Evolutionary conservation across 2,888 invertebrate genomes (phyloP), one percentile per base, ranked within the genome.

Genomic region (Melanotus villosus): DNA sequence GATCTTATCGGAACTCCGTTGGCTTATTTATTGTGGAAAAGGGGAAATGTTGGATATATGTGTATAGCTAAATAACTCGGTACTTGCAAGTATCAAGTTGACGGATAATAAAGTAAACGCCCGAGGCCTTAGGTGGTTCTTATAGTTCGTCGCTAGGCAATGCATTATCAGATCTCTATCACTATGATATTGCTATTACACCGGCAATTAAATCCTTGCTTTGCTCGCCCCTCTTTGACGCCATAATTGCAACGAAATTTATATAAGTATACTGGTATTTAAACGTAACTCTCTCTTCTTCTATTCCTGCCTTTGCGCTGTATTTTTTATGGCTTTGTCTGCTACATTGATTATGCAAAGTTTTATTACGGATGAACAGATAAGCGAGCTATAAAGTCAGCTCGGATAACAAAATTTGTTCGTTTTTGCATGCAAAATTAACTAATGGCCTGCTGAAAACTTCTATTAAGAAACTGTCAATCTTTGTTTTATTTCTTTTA

Each of bases 21-120:
- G 56, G 70, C 66, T 75, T 75, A 75, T 76, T 74, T 76, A 76
- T 75, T 72, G 66, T 71, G 16, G 59, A 32, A 50, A 38, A 56
- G 68, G 72, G 70, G 68, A 66, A 59, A 63, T 57, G 65, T 57
- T 64, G 67, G 62, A 72, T 71, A 70, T n/a, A n/a, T n/a, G n/a
- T n/a, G n/a, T 66, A 65, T 70, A 58, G 59, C 69, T 70, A 68
- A 75, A 74, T 73, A 73, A 72, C 63, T 68, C 58, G 21, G 47
- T 58, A 59, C 57, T 58, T 34, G 57, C 47, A 38, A 68, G 64
- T 60, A 59, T 56, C 64, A 59, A 68, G 62, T 63, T 72, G 73
- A 72, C 65, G 66, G 73, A 75, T 75, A 75, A 75, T 75, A 73
- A 75, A 73, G 73, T 73, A 72, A 73, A 73, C 65, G 72, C 73